phyloP scores from a whole-genome alignment of 2,888 invertebrate species.

The Boloria selene region DNA sequence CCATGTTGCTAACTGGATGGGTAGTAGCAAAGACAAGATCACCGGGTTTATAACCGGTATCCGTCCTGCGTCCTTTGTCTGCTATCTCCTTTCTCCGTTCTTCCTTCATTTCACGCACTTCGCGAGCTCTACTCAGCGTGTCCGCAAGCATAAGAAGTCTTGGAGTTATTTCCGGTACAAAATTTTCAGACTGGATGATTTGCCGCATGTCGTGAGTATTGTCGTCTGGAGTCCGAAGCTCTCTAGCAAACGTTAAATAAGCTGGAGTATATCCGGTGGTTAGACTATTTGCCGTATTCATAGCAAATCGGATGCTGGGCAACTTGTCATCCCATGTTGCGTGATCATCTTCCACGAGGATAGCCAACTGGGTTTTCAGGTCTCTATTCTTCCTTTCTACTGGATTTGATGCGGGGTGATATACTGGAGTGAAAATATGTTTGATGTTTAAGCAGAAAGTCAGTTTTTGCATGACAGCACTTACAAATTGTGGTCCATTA shows the following conservation, averaged over 20 bases:
- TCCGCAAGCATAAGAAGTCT: slow-evolving; percentile 20
- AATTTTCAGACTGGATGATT: slow-evolving; percentile 44
- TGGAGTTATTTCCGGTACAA: slow-evolving; percentile 41
- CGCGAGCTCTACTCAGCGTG: slow-evolving; percentile 21
- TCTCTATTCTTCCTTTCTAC: slow-evolving; percentile 40
- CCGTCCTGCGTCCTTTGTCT: background rate
- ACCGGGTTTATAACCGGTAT: background rate
- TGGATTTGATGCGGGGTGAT: slow-evolving; percentile 39
- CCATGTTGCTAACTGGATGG: background rate
- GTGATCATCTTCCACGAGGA: slow-evolving; percentile 41
- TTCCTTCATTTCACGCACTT: background rate
- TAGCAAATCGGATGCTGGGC: slow-evolving; percentile 53
- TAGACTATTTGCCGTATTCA: slow-evolving; percentile 49
- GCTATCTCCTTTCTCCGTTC: background rate
- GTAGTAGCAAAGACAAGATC: background rate
- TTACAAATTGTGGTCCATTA: slow-evolving; percentile 38
- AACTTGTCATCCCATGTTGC: slow-evolving; percentile 47
- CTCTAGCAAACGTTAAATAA: slow-evolving; percentile 43
- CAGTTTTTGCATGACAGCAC: slow-evolving; percentile 38
- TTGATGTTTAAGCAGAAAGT: slow-evolving; percentile 45
- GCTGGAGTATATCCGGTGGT: slow-evolving; percentile 39
- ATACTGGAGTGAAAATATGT: slow-evolving; percentile 42
- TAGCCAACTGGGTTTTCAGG: slow-evolving; percentile 39
- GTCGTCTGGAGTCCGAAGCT: slow-evolving; percentile 41
- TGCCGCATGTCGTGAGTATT: slow-evolving; percentile 21